A percentile compares a stretch with the other conserved stretches of the same genome.
These are phyloP conservation scores for Cyaniris semiargus DNA, from an alignment of 2,888 invertebrate species.

Conservation along the genomic window DNA sequence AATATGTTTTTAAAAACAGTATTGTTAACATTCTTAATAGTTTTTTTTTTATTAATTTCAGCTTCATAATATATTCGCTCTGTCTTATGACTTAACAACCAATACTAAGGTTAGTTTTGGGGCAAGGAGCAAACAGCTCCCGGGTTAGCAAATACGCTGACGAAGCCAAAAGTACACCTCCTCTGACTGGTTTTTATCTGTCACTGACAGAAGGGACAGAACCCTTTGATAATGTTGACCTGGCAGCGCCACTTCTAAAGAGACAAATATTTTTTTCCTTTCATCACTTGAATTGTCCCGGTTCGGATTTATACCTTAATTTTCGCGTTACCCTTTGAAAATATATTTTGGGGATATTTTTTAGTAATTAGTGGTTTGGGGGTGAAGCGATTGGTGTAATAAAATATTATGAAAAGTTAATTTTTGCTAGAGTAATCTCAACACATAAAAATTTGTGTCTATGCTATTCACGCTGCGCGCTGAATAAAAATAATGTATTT, in stretches of 20 bases:
- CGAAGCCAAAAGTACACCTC: slow-evolving; percentile 68
- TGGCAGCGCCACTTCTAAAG: slow-evolving; percentile 38
- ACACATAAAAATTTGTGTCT: too few relatives aligned
- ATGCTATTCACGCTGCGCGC: too few relatives aligned
- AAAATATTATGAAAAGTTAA: too few relatives aligned
- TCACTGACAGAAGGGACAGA: slow-evolving; percentile 65
- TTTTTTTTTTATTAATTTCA: not conserved
- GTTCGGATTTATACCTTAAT: not conserved
- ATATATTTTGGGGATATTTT: too few relatives aligned
- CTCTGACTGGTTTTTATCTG: slow-evolving; percentile 70
- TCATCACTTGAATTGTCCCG: slow-evolving; percentile 7
- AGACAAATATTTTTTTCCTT: slow-evolving; percentile 6
- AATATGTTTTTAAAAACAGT: too few relatives aligned
- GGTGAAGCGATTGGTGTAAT: too few relatives aligned
- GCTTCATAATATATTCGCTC: slow-evolving; percentile 18
- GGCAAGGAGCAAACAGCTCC: slow-evolving; percentile 74
- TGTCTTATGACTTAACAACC: slow-evolving; percentile 43
- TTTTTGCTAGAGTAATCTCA: too few relatives aligned
- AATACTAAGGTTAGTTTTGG: slow-evolving; percentile 63
- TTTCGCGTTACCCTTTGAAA: not conserved
- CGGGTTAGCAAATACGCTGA: slow-evolving; percentile 77
- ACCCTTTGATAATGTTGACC: slow-evolving; percentile 64
- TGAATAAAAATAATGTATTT: too few relatives aligned
- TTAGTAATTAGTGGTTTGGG: too few relatives aligned
- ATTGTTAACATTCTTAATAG: too few relatives aligned